Base-by-base conservation (phyloP, 1,140 invertebrate genomes). In the Dendrolimus punctatus region DNA sequence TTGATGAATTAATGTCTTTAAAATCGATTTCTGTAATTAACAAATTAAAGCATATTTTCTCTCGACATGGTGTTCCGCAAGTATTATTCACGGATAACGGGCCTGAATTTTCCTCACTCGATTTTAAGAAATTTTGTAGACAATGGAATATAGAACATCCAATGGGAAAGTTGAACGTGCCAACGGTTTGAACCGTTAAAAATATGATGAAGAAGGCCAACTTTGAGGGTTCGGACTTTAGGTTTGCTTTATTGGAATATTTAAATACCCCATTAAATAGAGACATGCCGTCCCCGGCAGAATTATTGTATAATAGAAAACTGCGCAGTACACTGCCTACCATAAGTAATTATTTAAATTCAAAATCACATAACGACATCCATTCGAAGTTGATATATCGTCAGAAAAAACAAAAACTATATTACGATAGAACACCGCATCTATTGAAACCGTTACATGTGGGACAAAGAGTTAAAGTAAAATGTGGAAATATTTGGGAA, bases 211-310 rank as follows among this genome's bases (percentile, higher is more conserved):
- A 63, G 23, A 73, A 79, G 62, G 52, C 49, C 39, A 44, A 6
- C 0, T 51, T 60, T 9, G 60, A 62, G 39, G 46, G 54, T 39
- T 39, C 60, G 48, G 64, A 74, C 60, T 58, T 58, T n/a, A 48
- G 63, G 38, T 54, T 71, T 51, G 60, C 64, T 8, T 47, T 77
- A 36, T 51, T 74, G 48, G 58, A 66, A 45, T 73, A 66, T 53
- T 47, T 62, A 53, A 71, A 70, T 49, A 66, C 64, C n/a, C 66
- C 70, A 23, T 59, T 61, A 39, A 55, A 50, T 7, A 6, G 5
- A 44, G 8, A 49, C 6, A 40, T 62, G 44, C 40, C 53, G 2
- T 62, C 57, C 8, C 60, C 63, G 38, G 38, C 53, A 6, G 58
- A 61, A 51, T 54, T 61, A 40, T 40, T 62, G n/a, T 52, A 53